Base-by-base conservation (phyloP, 1,140 invertebrate genomes). In the Wasmannia auropunctata region DNA sequence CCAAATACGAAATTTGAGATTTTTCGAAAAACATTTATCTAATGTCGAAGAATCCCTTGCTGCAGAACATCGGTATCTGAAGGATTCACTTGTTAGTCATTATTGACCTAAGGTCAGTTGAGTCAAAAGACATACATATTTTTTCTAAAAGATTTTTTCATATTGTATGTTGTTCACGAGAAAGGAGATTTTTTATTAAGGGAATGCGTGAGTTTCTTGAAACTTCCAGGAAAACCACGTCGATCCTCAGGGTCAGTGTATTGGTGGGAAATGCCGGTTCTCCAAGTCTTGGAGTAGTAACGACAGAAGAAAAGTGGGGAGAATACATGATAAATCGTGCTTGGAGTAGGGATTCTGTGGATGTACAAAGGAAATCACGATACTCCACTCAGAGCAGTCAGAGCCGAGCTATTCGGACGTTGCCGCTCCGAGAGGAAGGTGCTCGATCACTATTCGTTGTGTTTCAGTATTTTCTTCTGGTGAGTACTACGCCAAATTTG, bases 231-330 rank as follows among this genome's bases (percentile, higher is more conserved):
- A 88, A 89, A 77, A 51, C 5, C n/a, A 22, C 58, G 10, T 28
- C n/a, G 3, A 0, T 51, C 22, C 37, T 7, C n/a, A 63, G 37
- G 28, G 22, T 31, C 56, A 11, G 22, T 25, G 37, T 19, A 28
- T 49, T 40, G 19, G 72, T 34, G 88, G 85, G 88, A 54, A 89
- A 86, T 86, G 85, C 88, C 88, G 79, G 56, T 56, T 65, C 31
- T 72, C 10, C 67, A 28, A 60, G 49, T 31, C 28, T 43, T 11
- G 40, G 3, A 8, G 56, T 10, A 3, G 16, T 37, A 46, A 65
- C 3, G 10, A 62, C 34, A 62, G 37, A 51, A 77, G 40, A 8
- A 1, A 54, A 31, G 87, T 83, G 79, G 88, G 87, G 87, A 34
- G 14, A 43, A 54, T 70, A 25, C 28, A n/a, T 56, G 43, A 88